These are phyloP conservation scores for Psittacula derbiana DNA, from an alignment of 2,797 vertebrate species.

Conservation along the genomic window DNA sequence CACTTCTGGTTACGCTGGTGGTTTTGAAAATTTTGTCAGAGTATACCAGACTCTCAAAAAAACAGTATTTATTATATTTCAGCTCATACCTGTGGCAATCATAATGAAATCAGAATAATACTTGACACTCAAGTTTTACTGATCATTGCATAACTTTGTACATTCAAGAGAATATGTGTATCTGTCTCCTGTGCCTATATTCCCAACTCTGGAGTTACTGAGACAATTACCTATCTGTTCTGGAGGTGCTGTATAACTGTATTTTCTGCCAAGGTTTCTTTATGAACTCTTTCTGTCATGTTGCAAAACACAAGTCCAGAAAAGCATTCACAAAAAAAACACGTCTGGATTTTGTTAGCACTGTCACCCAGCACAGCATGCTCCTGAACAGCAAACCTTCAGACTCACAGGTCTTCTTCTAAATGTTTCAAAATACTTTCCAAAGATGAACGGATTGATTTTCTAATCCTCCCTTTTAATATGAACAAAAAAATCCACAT, in stretches of 20 bases:
- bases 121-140: background rate
- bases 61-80: background rate
- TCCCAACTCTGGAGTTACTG: background rate
- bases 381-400: background rate
- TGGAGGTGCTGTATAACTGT: background rate
- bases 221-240: background rate
- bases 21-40: background rate
- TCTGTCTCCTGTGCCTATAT: background rate
- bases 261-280: background rate
- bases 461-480: background rate
- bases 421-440: background rate
- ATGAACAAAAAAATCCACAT: background rate
- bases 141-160: background rate
- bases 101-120: background rate
- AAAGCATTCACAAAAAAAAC: background rate
- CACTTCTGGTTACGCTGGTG: background rate
- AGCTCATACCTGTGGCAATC: background rate
- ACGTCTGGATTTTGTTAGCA: background rate
- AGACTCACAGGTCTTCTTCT: background rate
- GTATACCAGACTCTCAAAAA: background rate
- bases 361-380: background rate
- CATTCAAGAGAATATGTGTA: background rate
- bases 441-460: background rate
- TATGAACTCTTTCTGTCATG: background rate
- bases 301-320: background rate